Evolutionary conservation across 1,140 invertebrate genomes (phyloP).

Genomic region (Leucophenga varia): DNA sequence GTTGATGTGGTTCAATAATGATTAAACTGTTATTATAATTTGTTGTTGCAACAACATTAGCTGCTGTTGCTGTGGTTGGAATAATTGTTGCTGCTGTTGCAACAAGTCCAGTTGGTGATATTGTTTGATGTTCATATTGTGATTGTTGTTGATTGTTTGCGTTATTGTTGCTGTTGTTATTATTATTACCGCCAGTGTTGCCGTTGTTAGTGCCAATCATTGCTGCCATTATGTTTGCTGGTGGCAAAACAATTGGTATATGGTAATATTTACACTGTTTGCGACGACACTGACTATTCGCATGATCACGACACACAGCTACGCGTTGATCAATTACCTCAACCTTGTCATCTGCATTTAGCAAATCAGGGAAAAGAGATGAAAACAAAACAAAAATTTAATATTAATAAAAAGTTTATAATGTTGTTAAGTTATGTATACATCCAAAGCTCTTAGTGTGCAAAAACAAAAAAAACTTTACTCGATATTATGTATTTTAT

Average conservation of each 20-base stretch:
- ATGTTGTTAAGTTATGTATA: too few species aligned
- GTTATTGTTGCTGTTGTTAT: slow-evolving; percentile 4
- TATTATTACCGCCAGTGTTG: slow-evolving; percentile 17
- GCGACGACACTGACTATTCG: slow-evolving; percentile 84
- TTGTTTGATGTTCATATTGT: slow-evolving; percentile 13
- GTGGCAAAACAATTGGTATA: slow-evolving; percentile 81
- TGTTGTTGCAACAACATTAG: slow-evolving; percentile 19
- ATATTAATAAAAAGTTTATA: slow-evolving; percentile 17
- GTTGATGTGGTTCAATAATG: slow-evolving; percentile 49
- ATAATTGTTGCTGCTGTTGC: slow-evolving; percentile 19
- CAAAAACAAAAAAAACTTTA: too few species aligned
- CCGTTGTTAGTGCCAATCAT: slow-evolving; percentile 44
- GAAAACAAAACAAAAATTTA: slow-evolving; percentile 9
- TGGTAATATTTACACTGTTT: slow-evolving; percentile 93
- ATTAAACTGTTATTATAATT: slow-evolving; percentile 48
- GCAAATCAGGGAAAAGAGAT: slow-evolving; percentile 3
- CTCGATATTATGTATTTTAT: too few species aligned
- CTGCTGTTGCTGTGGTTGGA: slow-evolving; percentile 21
- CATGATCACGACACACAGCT: slow-evolving; percentile 91
- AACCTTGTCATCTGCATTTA: slow-evolving; percentile 78
- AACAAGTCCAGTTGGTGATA: slow-evolving; percentile 14
- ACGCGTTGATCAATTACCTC: slow-evolving; percentile 91
- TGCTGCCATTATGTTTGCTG: slow-evolving; percentile 61
- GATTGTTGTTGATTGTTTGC: slow-evolving; percentile 9
- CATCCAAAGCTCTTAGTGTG: too few species aligned